Base-by-base conservation (phyloP, 2,797 vertebrate species). In the Cephalopachus bancanus region DNA sequence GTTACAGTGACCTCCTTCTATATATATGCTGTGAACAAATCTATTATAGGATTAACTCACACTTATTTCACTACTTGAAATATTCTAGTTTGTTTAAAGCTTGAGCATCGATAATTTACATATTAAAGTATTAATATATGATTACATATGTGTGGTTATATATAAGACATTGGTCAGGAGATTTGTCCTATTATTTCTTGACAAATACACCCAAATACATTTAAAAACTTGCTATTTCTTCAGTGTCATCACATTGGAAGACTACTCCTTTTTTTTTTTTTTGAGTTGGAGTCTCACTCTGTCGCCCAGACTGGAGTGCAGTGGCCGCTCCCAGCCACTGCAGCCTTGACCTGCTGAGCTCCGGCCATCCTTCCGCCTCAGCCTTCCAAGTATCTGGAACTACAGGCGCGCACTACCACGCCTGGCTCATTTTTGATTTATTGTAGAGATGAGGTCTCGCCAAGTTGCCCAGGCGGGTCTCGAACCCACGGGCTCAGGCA, bases 31-130 rank as follows among this genome's bases (percentile, higher is more conserved):
- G 3, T 83, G 59, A 89, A 74, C 5, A 90, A 89, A 80, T 79
- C 53, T 91, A 44, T 87, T 92, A 83, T 11, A 75, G 49, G 67
- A 85, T 95, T 75, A 71, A 10, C 51, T 97, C 64, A 64, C 19
- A 91, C 3, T 95, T 93, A 64, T 57, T 94, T 91, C 30, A 91
- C 74, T 94, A 60, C 71, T 81, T 75, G 62, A 91, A 95, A 79
- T 83, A 80, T 71, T 93, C 33, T 93, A 89, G 51, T 85, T 93
- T 85, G 24, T 94, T 95, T 81, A 92, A 53, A 91, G 95, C 26
- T 95, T 86, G 33, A 72, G 7, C 30, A 87, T 60, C 14, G 88
- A 55, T 89, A 84, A 92, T 94, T 88, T 83, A 60, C 10, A 71
- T 75, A 20, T 33, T 83, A 79, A 88, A 91, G 20, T 84, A 90